Evolutionary conservation across 2,888 invertebrate species (phyloP), one percentile per base, ranked within the genome.

Genomic region (Mellilla xanthometata): DNA sequence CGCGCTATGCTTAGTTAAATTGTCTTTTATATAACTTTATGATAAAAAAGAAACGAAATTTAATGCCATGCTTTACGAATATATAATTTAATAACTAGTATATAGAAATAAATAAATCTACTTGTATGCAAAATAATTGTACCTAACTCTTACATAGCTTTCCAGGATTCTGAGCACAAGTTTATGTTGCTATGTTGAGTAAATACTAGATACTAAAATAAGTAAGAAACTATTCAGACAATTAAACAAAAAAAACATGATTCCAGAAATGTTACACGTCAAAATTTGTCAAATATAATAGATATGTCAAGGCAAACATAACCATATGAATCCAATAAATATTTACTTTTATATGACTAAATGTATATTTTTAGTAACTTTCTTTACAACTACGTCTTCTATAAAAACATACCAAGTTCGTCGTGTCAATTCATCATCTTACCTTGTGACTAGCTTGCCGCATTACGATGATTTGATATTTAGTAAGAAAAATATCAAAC

Each of bases 361-460:
- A 56, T 72, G 56, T 62, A 60, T 73, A 59, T 60, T 72, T 54
- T 51, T 58, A 60, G 47, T 62, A 42, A 65, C 57, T 41, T 72
- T 71, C 46, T 60, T 69, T 42, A 59, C 62, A 32, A 63, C 64
- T 52, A 62, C 72, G 12, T 60, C 54, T 26, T 64, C 75, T 54
- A 65, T 77, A 1, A 79, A 76, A 60, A 83, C 83, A 2, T 88
- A 78, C 51, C 74, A 81, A 69, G 83, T 88, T 6, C 72, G 65
- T 9, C 76, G 78, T 8, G 52, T 88, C 9, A 85, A 86, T 58
- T 73, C 77, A 22, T 68, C 81, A 0, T 65, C 78, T 0, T 87
- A 76, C 45, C 54, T 88, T 34, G 84, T 88, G 2, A 84, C 78
- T 3, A 72, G 63, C 46, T 54, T 76, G 11, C 76, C 81, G 27